These are phyloP conservation scores for Nomada flava DNA, from an alignment of 2,888 invertebrate species.

Conservation along the genomic window DNA sequence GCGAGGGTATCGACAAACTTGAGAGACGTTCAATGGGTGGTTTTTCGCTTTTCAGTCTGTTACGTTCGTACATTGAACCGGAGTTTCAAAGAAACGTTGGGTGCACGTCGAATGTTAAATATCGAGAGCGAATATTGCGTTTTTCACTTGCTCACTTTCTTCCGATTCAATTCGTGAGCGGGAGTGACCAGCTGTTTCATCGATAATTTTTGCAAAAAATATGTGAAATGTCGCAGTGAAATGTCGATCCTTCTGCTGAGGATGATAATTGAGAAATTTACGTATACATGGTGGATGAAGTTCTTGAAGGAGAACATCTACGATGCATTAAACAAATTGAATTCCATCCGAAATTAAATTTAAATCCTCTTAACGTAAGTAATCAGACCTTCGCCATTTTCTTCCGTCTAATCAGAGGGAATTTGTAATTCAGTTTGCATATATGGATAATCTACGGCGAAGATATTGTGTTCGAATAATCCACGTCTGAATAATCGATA, in stretches of 20 bases:
- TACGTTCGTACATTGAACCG: not conserved
- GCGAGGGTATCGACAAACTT: slow-evolving; percentile 28
- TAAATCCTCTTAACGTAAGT: not conserved
- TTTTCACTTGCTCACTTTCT: not conserved
- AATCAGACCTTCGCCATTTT: not conserved
- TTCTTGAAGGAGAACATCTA: not conserved
- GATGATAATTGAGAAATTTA: not conserved
- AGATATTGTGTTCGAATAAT: not conserved
- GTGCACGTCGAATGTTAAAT: not conserved
- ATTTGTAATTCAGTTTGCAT: not conserved
- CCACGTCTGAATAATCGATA: slow-evolving; percentile 3
- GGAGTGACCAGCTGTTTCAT: not conserved
- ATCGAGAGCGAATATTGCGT: not conserved
- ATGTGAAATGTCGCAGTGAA: not conserved
- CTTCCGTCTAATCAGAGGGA: not conserved
- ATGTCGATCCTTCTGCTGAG: not conserved
- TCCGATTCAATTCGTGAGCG: not conserved
- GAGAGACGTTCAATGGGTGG: not conserved
- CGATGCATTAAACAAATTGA: not conserved
- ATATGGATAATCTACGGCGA: not conserved
- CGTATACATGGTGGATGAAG: not conserved
- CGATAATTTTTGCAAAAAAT: not conserved
- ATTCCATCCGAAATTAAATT: not conserved
- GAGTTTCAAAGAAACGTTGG: not conserved
- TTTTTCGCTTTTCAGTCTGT: slow-evolving; percentile 7